These are phyloP conservation scores for Diplodus puntazzo DNA, from an alignment of 2,797 vertebrate genomes.

Conservation along the genomic window DNA sequence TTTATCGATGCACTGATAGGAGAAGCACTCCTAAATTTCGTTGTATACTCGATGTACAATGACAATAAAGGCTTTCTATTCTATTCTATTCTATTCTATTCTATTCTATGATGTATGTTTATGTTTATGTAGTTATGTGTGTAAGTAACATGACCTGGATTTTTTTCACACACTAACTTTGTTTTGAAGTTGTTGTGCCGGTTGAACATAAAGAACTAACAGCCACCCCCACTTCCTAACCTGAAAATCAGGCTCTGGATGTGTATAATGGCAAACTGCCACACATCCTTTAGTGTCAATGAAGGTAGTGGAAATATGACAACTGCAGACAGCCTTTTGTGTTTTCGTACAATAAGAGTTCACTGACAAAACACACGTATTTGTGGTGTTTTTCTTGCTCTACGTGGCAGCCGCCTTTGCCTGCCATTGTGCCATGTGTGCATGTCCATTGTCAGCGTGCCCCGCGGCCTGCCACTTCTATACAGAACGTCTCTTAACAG, in stretches of 20 bases:
- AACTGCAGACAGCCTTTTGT: slow-evolving; percentile 5
- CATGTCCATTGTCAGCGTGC: slow-evolving; percentile 49
- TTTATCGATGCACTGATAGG: no score
- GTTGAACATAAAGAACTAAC: neutral
- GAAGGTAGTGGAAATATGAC: neutral
- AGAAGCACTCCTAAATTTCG: no score
- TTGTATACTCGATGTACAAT: no score
- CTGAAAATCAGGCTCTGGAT: slow-evolving; percentile 40
- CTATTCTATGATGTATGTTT: no score
- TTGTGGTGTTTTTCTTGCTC: slow-evolving; percentile 26
- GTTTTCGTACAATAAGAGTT: neutral
- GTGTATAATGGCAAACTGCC: neutral
- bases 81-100: no score
- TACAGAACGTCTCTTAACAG: slow-evolving; percentile 36
- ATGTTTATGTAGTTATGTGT: no score
- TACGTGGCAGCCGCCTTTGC: slow-evolving; percentile 20
- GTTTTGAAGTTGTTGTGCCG: neutral
- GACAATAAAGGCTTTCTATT: no score
- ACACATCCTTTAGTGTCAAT: slow-evolving; percentile 3
- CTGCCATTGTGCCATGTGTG: slow-evolving; percentile 45
- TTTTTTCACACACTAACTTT: neutral
- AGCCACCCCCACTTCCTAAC: slow-evolving; percentile 9
- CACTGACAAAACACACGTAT: neutral
- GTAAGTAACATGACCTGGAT: neutral
- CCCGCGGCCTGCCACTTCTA: slow-evolving; percentile 58